Percentiles rank a stretch among this genome's conserved stretches.
Evolutionary conservation across 2,113 vertebrate species (phyloP).

Genomic region (Odocoileus virginianus): DNA sequence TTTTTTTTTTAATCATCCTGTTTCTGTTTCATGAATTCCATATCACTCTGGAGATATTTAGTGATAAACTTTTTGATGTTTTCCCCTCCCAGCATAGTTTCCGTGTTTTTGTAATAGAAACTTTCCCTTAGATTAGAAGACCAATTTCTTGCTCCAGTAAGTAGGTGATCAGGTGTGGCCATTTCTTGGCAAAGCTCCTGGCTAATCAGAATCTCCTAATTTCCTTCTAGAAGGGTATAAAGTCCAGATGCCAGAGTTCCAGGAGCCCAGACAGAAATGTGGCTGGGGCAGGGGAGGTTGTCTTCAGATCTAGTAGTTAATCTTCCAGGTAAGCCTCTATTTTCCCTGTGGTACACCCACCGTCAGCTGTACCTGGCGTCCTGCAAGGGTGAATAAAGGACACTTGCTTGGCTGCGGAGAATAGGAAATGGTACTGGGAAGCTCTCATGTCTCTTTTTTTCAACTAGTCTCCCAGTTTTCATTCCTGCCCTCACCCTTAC

Average conservation of each 20-base stretch:
- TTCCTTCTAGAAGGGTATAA: neutral
- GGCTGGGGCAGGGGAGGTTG: rapidly evolving
- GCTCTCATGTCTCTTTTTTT: neutral
- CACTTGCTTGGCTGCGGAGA: neutral
- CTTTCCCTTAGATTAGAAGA: neutral
- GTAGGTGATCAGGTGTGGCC: neutral
- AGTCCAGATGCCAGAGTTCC: neutral
- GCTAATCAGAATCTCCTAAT: neutral
- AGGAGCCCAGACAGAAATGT: neutral
- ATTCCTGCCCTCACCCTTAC: neutral
- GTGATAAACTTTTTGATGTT: neutral
- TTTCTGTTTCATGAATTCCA: neutral
- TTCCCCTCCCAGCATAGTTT: neutral
- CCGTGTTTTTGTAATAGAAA: neutral
- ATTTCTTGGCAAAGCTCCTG: neutral
- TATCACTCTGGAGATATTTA: neutral
- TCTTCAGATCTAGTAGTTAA: neutral
- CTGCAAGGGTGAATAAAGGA: neutral
- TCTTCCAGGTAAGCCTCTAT: neutral
- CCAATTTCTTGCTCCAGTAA: neutral
- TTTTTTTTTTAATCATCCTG: neutral
- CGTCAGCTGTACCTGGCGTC: neutral
- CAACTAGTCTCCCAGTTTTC: neutral
- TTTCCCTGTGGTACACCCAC: neutral
- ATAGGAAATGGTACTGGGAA: neutral